Conservation (phyloP, 1,140 invertebrate species). For the Brachionus plicatilis region DNA sequence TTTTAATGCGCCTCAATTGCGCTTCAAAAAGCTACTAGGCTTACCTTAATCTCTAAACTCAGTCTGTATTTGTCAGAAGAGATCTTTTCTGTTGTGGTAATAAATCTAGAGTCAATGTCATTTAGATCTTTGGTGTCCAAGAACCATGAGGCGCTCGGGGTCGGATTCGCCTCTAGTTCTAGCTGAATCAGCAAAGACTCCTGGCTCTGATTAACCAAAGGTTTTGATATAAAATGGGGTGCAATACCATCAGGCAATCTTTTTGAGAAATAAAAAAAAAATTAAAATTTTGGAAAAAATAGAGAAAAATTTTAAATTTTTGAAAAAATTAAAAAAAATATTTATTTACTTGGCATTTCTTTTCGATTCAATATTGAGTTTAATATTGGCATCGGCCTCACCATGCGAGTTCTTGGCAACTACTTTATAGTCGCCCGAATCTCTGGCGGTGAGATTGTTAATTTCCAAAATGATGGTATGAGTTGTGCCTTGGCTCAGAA, state of each 20-base stretch:
- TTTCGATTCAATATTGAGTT: slow-evolving; percentile 69
- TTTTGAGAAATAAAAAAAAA: slow-evolving; percentile 43
- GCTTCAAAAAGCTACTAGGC: neutral
- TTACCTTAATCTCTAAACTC: slow-evolving; percentile 31
- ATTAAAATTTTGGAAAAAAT: neutral
- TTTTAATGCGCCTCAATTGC: neutral
- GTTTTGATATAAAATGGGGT: slow-evolving; percentile 89
- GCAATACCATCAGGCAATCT: slow-evolving; percentile 92
- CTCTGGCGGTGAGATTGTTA: slow-evolving; percentile 79
- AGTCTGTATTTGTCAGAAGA: slow-evolving; percentile 4
- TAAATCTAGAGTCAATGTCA: slow-evolving; percentile 25
- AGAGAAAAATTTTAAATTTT: too few species aligned
- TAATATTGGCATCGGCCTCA: slow-evolving; percentile 84
- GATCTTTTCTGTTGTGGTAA: neutral
- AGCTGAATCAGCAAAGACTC: slow-evolving; percentile 57
- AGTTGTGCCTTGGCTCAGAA: slow-evolving; percentile 64
- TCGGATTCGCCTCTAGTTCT: slow-evolving; percentile 22
- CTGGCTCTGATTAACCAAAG: slow-evolving; percentile 84
- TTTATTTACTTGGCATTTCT: neutral
- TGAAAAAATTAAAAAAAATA: neutral
- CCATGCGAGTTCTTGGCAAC: slow-evolving; percentile 89
- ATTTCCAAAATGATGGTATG: slow-evolving; percentile 85
- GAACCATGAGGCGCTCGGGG: slow-evolving; percentile 17
- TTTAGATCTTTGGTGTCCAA: slow-evolving; percentile 14
- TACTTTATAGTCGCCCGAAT: slow-evolving; percentile 83